Evolutionary conservation across 2,797 vertebrate genomes (phyloP).

Genomic region (Telmatherina bonti): DNA sequence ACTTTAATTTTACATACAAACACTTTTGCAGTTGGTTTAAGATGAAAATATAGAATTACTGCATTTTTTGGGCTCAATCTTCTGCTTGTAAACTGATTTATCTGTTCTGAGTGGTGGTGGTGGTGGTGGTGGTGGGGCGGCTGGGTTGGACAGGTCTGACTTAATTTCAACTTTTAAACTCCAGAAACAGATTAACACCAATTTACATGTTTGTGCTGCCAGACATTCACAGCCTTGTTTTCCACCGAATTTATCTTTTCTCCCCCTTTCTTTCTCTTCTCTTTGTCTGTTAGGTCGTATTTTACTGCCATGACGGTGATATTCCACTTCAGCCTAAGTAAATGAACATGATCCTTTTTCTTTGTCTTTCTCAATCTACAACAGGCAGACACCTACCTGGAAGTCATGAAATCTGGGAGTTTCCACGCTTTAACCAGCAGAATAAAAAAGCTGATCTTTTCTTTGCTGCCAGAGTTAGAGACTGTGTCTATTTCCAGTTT

Average conservation of each 20-base stretch:
- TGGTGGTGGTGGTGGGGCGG: too few relatives aligned
- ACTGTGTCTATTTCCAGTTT: constrained; percentile 11
- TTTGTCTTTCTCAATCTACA: background rate
- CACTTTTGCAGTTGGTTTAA: background rate
- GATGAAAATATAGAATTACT: background rate
- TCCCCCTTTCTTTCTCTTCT: background rate
- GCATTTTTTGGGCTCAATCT: background rate
- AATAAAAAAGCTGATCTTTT: background rate
- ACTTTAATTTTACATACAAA: background rate
- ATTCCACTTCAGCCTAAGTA: constrained; percentile 11
- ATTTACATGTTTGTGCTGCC: background rate
- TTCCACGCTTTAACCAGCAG: constrained; percentile 3
- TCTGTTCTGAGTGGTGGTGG: background rate
- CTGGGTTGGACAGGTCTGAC: too few relatives aligned
- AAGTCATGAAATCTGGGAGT: background rate
- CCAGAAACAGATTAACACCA: constrained; percentile 5
- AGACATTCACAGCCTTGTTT: constrained; percentile 1
- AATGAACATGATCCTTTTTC: background rate
- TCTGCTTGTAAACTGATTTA: constrained; percentile 4
- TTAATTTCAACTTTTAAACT: constrained; percentile 11
- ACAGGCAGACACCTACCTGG: background rate
- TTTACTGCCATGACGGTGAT: background rate
- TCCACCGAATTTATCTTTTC: background rate
- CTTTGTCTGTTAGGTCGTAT: constrained; percentile 4
- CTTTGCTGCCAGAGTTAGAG: background rate